A percentile compares a stretch with the other conserved stretches of the same genome.
Conservation (phyloP, 2,113 vertebrate genomes). For the Misgurnus mizolepis region DNA sequence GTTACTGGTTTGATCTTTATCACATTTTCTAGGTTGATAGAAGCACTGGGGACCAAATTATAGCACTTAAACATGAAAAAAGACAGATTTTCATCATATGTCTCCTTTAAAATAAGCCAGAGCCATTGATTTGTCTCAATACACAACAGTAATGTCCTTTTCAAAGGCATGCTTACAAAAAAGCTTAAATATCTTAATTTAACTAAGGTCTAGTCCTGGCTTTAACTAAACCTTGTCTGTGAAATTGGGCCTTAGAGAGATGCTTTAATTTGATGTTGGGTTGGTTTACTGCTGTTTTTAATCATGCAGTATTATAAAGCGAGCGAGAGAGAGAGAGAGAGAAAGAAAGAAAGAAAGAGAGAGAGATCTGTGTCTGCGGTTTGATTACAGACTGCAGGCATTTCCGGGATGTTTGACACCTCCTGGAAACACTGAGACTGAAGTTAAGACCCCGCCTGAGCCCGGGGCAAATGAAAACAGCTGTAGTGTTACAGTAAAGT, state of each 20-base stretch:
- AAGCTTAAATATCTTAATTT: no score
- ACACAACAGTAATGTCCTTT: no score
- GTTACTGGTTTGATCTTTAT: no score
- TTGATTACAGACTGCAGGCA: conserved; percentile 15
- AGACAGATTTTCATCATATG: no score
- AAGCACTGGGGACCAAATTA: no score
- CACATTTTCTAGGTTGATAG: no score
- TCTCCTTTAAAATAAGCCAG: no score
- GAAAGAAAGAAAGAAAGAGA: background rate
- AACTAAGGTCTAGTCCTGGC: no score
- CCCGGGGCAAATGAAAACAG: conserved; percentile 65
- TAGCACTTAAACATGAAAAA: no score
- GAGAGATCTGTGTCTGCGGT: conserved; percentile 14
- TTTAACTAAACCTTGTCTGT: no score
- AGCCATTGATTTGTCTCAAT: no score
- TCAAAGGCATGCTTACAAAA: no score
- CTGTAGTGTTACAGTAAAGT: conserved; percentile 51
- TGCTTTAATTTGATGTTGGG: conserved; percentile 66
- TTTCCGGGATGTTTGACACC: background rate
- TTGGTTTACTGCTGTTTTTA: conserved; percentile 52
- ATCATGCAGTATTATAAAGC: conserved; percentile 35
- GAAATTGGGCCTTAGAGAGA: background rate
- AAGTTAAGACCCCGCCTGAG: conserved; percentile 12
- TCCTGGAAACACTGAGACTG: background rate
- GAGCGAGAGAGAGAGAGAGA: conserved; percentile 45